Conservation (phyloP, 1,140 invertebrate species). For the Octopus sinensis region DNA sequence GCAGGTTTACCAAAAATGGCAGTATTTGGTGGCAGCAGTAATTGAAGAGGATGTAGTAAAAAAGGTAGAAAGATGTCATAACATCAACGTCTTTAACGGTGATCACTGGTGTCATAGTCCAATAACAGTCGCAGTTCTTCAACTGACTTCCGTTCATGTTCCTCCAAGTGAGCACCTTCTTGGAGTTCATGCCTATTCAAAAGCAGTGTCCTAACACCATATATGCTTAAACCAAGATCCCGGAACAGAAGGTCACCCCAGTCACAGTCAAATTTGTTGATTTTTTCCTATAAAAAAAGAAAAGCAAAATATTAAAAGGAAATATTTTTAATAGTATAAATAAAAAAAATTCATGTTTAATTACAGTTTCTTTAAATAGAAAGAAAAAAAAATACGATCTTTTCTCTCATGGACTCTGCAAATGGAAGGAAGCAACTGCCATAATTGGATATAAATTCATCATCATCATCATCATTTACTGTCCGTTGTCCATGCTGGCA, state of each 20-base stretch:
- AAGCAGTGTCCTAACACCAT: conserved; percentile 44
- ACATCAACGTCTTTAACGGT: conserved; percentile 22
- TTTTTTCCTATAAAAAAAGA: conserved; percentile 33
- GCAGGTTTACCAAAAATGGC: background rate
- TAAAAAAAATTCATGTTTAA: too few species aligned
- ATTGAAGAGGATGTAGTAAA: background rate
- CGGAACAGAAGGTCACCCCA: conserved; percentile 46
- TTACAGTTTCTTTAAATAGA: too few species aligned
- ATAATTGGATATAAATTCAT: too few species aligned
- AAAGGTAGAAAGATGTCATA: background rate
- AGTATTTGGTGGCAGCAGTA: background rate
- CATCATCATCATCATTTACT: too few species aligned
- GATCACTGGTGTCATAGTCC: conserved; percentile 39
- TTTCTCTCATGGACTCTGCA: too few species aligned
- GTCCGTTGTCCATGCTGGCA: too few species aligned
- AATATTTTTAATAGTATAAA: too few species aligned
- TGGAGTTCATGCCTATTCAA: conserved; percentile 53
- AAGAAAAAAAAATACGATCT: too few species aligned
- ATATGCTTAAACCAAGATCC: conserved; percentile 51
- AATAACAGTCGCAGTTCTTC: conserved; percentile 41
- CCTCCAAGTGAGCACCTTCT: conserved; percentile 48
- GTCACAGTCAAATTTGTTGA: conserved; percentile 40
- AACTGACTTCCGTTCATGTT: conserved; percentile 50
- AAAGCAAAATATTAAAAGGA: background rate
- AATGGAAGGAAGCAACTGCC: too few species aligned